Base-by-base conservation (phyloP, 2,113 vertebrate genomes). In the Odobenus rosmarus region DNA sequence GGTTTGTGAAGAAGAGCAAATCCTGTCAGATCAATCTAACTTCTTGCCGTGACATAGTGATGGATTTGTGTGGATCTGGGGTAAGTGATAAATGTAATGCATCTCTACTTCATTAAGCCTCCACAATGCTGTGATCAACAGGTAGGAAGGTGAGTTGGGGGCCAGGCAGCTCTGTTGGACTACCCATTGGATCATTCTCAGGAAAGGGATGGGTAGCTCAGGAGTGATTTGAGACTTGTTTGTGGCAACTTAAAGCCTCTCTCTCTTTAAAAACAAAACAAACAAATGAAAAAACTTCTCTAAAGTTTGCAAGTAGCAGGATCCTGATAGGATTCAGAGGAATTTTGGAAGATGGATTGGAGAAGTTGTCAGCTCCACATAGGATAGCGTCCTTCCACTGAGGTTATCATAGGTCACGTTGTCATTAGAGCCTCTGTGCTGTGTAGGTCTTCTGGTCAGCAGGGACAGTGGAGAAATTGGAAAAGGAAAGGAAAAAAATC, bases 1-100 rank as follows among this genome's bases (percentile, higher is more conserved):
- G 86, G 88, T 96, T 97, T 97, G 97, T 79, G 95, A 96, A 96
- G 95, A 97, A 97, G 97, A 97, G 93, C 95, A 98, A 96, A 98
- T 97, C 96, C 95, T 97, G 93, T 96, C 96, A 97, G 97, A 97
- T 97, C 93, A 97, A 96, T 97, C 96, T 97, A 95, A 96, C 94
- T 97, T 96, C 90, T 97, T 96, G 79, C 87, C 90, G 96, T 98
- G 96, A 97, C 97, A 96, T 76, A 93, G 83, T 98, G 96, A 97
- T 98, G 92, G 90, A 98, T 97, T 95, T 92, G 93, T 92, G 92
- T 96, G 93, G 95, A 95, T 97, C 96, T 87, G 76, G 80, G 96
- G 92, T 90, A 96, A 67, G 90, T 97, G 97, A 96, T 97, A 96
- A 97, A 97, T 97, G 96, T 81, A 84, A 98, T 72, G 46, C 90